Evolutionary conservation across 2,888 invertebrate species (phyloP).

Genomic region (Thereva unica): DNA sequence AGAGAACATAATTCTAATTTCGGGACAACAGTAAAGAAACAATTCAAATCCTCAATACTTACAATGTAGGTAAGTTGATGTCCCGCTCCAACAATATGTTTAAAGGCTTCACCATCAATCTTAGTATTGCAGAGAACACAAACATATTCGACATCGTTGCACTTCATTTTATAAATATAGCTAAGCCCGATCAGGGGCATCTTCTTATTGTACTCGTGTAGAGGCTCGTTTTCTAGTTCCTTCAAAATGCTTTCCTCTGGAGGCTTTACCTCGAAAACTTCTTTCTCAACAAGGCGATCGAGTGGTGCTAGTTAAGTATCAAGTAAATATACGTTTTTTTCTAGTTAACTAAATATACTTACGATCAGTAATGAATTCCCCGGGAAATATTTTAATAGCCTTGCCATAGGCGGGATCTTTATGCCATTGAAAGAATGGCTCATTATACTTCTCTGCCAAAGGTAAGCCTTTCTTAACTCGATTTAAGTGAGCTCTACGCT

Average conservation of each 20-base stretch:
- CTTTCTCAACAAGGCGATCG: slow-evolving; percentile 29
- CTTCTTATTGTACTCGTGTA: slow-evolving; percentile 36
- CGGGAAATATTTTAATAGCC: slow-evolving; percentile 39
- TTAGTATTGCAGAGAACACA: slow-evolving; percentile 26
- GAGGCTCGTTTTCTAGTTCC: slow-evolving; percentile 13
- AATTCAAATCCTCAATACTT: slow-evolving; percentile 1
- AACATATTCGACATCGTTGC: slow-evolving; percentile 8
- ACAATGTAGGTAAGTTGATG: slow-evolving; percentile 36
- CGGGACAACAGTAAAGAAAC: background rate
- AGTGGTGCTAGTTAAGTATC: slow-evolving; percentile 19
- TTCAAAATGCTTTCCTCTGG: slow-evolving; percentile 15
- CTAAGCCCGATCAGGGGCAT: slow-evolving; percentile 29
- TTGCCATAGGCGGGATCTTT: slow-evolving; percentile 15
- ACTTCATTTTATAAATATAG: slow-evolving; percentile 34
- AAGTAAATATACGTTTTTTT: slow-evolving; percentile 15
- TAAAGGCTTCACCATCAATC: slow-evolving; percentile 20
- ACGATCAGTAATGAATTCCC: slow-evolving; percentile 40
- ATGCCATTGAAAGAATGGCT: slow-evolving; percentile 29
- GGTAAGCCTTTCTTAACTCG: slow-evolving; percentile 16
- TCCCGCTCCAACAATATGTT: slow-evolving; percentile 14
- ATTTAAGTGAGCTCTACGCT: slow-evolving; percentile 23
- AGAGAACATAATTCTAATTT: no score
- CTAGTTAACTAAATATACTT: slow-evolving; percentile 24
- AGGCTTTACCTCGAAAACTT: slow-evolving; percentile 19
- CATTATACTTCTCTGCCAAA: slow-evolving; percentile 26